These are phyloP conservation scores for Oreortyx pictus DNA, from an alignment of 2,797 vertebrate genomes.

Conservation along the genomic window DNA sequence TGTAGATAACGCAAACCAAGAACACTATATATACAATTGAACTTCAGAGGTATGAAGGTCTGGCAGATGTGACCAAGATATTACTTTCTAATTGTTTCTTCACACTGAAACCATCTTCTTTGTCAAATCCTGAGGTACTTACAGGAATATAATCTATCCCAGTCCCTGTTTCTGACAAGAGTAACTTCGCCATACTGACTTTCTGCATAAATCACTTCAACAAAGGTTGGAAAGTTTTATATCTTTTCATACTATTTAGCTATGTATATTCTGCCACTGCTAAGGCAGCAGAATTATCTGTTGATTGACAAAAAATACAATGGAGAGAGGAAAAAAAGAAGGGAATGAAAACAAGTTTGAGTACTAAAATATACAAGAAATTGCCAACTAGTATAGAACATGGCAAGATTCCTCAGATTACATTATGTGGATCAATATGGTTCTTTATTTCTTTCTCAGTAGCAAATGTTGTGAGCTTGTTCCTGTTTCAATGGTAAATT, in stretches of 20 bases:
- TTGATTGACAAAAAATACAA: rapidly evolving
- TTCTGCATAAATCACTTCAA: not conserved
- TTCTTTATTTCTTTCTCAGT: not conserved
- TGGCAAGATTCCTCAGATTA: not conserved
- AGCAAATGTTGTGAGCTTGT: not conserved
- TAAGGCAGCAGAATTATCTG: not conserved
- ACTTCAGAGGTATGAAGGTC: not conserved
- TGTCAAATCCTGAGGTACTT: not conserved
- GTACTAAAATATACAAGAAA: not conserved
- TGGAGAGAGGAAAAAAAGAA: rapidly evolving
- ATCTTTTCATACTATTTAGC: not conserved
- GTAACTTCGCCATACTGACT: not conserved
- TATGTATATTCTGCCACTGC: not conserved
- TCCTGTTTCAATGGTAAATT: not conserved
- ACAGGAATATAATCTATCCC: not conserved
- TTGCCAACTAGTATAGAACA: not conserved
- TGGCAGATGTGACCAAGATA: not conserved
- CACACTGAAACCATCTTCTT: constrained; percentile 16
- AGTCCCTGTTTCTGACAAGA: not conserved
- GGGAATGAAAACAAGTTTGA: not conserved
- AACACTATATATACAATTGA: not conserved
- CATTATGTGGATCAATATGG: rapidly evolving
- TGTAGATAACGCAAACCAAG: not conserved
- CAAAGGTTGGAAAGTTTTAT: rapidly evolving
- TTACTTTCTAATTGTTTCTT: constrained; percentile 26